Evolutionary conservation across 2,888 invertebrate genomes (phyloP), one percentile per base, ranked within the genome.

Genomic region (Synanthedon andrenaeformis): DNA sequence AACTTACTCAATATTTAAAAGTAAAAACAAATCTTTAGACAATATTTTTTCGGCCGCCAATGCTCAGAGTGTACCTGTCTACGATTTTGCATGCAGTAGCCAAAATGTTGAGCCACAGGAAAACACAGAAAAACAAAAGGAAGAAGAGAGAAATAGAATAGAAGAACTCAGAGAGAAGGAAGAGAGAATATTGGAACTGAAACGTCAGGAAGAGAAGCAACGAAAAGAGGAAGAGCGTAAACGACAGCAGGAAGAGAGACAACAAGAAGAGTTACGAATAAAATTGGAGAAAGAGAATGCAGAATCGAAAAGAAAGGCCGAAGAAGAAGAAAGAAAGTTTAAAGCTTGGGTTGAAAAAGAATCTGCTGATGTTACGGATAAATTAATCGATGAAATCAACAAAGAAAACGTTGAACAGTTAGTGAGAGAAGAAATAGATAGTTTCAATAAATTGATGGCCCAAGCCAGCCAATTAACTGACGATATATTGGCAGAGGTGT

Each of bases 21-120:
- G 64, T 54, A 85, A 84, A 70, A 84, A 80, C 62, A 82, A 79
- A 64, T 70, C 69, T 41, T 71, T 79, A 54, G 76, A 79, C 59
- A 80, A 70, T 61, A 79, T 84, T 65, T 71, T 80, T 57, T 73
- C 71, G 59, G 80, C 82, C 14, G 64, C 73, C 13, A 69, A 64
- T 58, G 55, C 58, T 11, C 54, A 61, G 4, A 63, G 59, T 48
- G 59, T 62, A 52, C 65, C 69, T 41, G 61, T 82, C 53, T 85
- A 79, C 56, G 77, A 86, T 17, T 84, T 82, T 62, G 65, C 74
- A 59, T 65, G 70, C 57, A 69, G 70, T 62, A 49, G 11, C 19
- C 45, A 45, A 45, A 45, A 45, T n/a, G 11, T n/a, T 45, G 45
- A 45, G 45, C n/a, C n/a, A n/a, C 13, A n/a, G 6, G n/a, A n/a